Percentiles rank a stretch among this genome's conserved stretches.
phyloP scores from a whole-genome alignment of 2,113 vertebrate species.

The Cyanoliseus patagonus region DNA sequence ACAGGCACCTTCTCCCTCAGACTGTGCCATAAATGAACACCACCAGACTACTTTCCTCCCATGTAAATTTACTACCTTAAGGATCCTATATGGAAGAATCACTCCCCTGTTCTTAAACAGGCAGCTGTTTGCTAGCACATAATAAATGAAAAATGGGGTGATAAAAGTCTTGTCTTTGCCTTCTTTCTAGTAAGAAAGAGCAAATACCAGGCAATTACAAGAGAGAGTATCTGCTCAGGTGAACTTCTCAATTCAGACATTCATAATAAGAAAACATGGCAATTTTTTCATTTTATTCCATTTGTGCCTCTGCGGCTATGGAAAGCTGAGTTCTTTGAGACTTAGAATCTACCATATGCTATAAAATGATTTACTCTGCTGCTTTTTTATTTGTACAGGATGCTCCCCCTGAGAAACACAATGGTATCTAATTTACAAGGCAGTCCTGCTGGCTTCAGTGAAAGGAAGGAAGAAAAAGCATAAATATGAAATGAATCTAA shows the following conservation, averaged over 20 bases:
- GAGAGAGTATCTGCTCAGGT: constrained; percentile 25
- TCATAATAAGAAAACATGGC: constrained; percentile 49
- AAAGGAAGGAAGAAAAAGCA: constrained; percentile 42
- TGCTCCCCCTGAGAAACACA: constrained; percentile 54
- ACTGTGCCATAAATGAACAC: not conserved
- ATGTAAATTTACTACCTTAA: not conserved
- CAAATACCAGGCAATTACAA: constrained; percentile 43
- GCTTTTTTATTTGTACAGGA: constrained; percentile 57
- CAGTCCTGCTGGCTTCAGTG: constrained; percentile 24
- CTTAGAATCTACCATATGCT: constrained; percentile 32
- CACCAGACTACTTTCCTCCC: not conserved
- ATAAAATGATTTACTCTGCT: constrained; percentile 57
- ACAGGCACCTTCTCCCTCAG: not conserved
- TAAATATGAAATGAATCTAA: constrained; percentile 50
- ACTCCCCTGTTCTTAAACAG: not conserved
- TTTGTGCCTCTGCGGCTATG: constrained; percentile 33
- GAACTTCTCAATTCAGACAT: constrained; percentile 13
- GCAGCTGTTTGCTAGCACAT: not conserved
- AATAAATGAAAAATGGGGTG: not conserved
- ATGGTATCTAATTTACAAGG: constrained; percentile 50
- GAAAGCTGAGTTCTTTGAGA: constrained; percentile 40
- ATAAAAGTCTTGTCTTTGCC: constrained; percentile 35
- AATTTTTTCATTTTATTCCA: constrained; percentile 53
- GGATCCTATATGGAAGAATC: constrained; percentile 13
- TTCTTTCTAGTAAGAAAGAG: constrained; percentile 25